Base-by-base conservation (phyloP, 2,113 vertebrate genomes). In the Anoura caudifer region DNA sequence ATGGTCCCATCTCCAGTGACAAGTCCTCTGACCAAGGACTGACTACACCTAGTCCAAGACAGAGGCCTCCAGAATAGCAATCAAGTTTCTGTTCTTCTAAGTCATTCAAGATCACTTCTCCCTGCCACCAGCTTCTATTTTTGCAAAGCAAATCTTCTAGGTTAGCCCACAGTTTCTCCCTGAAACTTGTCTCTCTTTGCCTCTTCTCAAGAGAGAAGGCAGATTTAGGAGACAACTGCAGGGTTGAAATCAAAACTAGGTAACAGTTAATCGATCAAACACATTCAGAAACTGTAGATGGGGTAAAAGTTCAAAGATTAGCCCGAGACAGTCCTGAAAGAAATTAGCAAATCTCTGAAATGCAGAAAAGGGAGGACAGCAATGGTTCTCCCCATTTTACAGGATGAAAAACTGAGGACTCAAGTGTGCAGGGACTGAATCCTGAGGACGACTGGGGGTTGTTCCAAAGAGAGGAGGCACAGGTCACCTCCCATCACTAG, bases 371-470 rank as follows among this genome's bases (percentile, higher is more conserved):
- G 28, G 28, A 63, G 0, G 2, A 47, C 0, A 6, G 33, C 61
- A 16, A 76, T 38, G 22, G 38, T 92, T 92, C 50, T 59, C 38
- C 88, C 97, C 97, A 96, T 88, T 97, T 95, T 59, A 80, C 75
- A 94, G 95, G 47, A 82, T 54, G 86, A 52, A 84, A 96, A 83
- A 97, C 79, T 92, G 93, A 97, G 94, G 67, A 47, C 90, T 31
- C 36, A 15, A 22, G 54, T 24, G 8, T 15, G 43, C n/a, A 54
- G 59, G 36, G n/a, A 70, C 13, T 19, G 22, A 79, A 61, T 87
- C 36, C 52, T 16, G 10, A n/a, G 19, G 4, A 45, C 28, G 15
- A 87, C 75, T 1, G 28, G 8, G 8, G 17, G 31, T 36, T 61
- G n/a, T 17, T 45, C 43, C 22, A 43, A 69, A 59, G 17, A 54